phyloP scores from a whole-genome alignment of 1,140 invertebrate species.

The Drosophila mojavensis region DNA sequence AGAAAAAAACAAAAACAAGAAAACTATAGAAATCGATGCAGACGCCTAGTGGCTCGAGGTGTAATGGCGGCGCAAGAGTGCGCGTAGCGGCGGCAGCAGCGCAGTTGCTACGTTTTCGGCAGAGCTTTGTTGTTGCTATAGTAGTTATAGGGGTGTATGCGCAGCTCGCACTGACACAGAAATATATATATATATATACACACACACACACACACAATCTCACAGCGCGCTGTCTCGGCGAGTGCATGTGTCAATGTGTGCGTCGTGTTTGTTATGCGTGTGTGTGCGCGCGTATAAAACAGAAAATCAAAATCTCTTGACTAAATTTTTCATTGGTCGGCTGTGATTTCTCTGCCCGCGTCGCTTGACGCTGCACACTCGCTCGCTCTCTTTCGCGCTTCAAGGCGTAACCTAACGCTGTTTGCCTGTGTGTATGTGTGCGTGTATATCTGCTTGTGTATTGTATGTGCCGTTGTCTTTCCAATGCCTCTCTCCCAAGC shows the following conservation, averaged over 20 bases:
- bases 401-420: constrained; percentile 20
- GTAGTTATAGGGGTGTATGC: constrained; percentile 61
- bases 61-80: constrained; percentile 58
- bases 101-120: constrained; percentile 36
- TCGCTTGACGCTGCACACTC: constrained; percentile 37
- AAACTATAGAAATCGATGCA: constrained; percentile 40
- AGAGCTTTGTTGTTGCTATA: constrained; percentile 43
- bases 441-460: constrained; percentile 43
- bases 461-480: constrained; percentile 49
- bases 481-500: constrained; percentile 54
- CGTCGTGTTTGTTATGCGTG: constrained; percentile 45
- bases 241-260: constrained; percentile 44
- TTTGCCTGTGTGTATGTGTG: constrained; percentile 20
- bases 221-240: constrained; percentile 10
- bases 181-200: constrained; percentile 6
- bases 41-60: constrained; percentile 38
- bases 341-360: constrained; percentile 81
- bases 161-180: constrained; percentile 24
- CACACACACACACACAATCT: constrained; percentile 23
- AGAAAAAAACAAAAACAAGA: neutral
- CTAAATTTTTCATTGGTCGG: constrained; percentile 84
- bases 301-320: constrained; percentile 84
- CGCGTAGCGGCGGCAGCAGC: constrained; percentile 21
- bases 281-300: constrained; percentile 79
- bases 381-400: constrained; percentile 37